Conservation (phyloP, 2,888 invertebrate genomes). For the Ethmia dodecea region DNA sequence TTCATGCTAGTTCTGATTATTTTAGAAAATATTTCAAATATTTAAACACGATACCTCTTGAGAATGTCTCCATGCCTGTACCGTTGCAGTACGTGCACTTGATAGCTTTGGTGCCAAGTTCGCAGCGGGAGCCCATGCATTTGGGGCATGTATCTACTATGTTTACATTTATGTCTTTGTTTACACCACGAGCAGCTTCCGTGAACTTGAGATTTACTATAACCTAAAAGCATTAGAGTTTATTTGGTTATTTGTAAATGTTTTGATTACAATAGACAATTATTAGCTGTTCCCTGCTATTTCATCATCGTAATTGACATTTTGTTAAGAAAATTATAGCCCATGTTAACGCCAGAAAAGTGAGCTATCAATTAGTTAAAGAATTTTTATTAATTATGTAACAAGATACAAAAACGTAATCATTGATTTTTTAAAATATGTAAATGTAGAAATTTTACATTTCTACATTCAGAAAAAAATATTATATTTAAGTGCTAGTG, state of each 20-base stretch:
- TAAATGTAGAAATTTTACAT: no score
- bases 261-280: not conserved
- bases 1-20: no score
- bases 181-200: constrained; percentile 96
- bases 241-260: not conserved
- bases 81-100: constrained; percentile 97
- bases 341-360: not conserved
- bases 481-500: no score
- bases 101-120: constrained; percentile 93
- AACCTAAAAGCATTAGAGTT: no score
- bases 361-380: not conserved
- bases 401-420: no score
- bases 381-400: no score
- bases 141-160: constrained; percentile 94
- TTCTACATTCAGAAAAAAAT: no score
- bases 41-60: constrained; percentile 76
- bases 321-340: not conserved
- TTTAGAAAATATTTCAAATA: no score
- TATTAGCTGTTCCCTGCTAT: no score
- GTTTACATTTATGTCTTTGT: constrained; percentile 95
- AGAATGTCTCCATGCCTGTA: constrained; percentile 95
- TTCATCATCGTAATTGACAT: not conserved
- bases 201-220: constrained; percentile 93
- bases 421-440: no score
- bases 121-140: constrained; percentile 91